These are phyloP conservation scores for Oxycera nigricornis DNA, from an alignment of 2,888 invertebrate genomes.

Conservation along the genomic window DNA sequence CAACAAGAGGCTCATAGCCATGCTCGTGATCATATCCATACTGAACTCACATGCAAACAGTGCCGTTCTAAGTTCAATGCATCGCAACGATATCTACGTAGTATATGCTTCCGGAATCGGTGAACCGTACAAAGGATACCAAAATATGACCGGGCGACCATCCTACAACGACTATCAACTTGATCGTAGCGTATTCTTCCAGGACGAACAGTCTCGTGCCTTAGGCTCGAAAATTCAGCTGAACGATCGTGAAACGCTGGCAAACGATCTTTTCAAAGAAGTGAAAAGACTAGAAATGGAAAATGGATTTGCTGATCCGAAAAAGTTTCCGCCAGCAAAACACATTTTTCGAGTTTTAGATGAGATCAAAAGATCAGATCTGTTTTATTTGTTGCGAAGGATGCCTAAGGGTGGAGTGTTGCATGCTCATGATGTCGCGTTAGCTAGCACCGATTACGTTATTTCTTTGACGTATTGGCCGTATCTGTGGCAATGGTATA, in stretches of 20 bases:
- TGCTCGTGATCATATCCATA: background rate
- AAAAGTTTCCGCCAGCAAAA: constrained; percentile 69
- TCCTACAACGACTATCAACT: constrained; percentile 51
- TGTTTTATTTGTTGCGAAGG: constrained; percentile 70
- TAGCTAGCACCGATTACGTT: constrained; percentile 69
- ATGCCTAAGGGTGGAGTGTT: constrained; percentile 80
- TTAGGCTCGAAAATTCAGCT: constrained; percentile 66
- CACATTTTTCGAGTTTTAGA: constrained; percentile 71
- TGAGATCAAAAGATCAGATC: constrained; percentile 67
- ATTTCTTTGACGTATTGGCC: constrained; percentile 70
- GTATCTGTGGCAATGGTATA: constrained; percentile 65
- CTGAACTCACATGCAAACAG: background rate
- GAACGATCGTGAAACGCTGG: constrained; percentile 63
- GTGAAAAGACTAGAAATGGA: constrained; percentile 66
- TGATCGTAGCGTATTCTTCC: constrained; percentile 62
- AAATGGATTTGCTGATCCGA: constrained; percentile 65
- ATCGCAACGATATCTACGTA: constrained; percentile 12
- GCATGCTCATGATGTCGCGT: constrained; percentile 73
- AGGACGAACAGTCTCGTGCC: constrained; percentile 62
- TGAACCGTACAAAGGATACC: background rate
- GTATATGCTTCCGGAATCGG: constrained; percentile 13
- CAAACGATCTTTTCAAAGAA: constrained; percentile 68
- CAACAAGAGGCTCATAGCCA: background rate
- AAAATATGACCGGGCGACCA: constrained; percentile 55
- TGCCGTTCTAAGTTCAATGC: background rate